Base-by-base conservation (phyloP, 2,888 invertebrate species). In the Capitulum mitella region DNA sequence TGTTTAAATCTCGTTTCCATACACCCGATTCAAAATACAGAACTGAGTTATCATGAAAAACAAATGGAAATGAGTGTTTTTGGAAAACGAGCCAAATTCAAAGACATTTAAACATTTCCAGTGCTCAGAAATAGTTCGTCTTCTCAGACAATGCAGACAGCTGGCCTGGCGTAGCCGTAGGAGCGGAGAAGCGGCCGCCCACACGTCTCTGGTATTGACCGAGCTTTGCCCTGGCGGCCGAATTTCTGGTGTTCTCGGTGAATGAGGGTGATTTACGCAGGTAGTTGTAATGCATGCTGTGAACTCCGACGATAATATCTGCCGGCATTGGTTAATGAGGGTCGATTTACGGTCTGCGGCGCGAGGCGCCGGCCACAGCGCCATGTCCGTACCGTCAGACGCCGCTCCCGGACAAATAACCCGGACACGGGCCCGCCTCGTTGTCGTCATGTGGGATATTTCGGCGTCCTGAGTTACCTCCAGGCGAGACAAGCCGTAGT, bases 271-370 rank as follows among this genome's bases (percentile, higher is more conserved):
- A 70, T 70, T 70, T 70, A 70, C 70, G 37, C 37, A 26, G 40
- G 37, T 70, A 70, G 70, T 70, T 70, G 70, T 70, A 70, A 70
- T 70, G 70, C 70, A 40, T 8, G 19, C 37, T 22, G 37, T 37
- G 70, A 70, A 40, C 70, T 70, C 37, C 40, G 29, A 22, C 70
- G 70, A 37, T 70, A 70, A 70, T 70, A 70, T 70, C 70, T 70
- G 70, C 70, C 70, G 40, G 40, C 70, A 70, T 37, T 70, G 70
- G 70, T 70, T 70, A 70, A 70, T 70, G 70, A 70, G 70, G 14
- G 70, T 26, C 70, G 26, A 70, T 70, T 70, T 70, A 70, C 40
- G 3, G 70, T 1, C 12, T 2, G 5, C 10, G 10, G 70, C 70
- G 10, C 70, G 22, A 26, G 70, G 22, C 70, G 3, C 58, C n/a